Percentiles rank a stretch among this genome's conserved stretches.
phyloP scores from a whole-genome alignment of 2,888 invertebrate species.

The Eledona agricola region DNA sequence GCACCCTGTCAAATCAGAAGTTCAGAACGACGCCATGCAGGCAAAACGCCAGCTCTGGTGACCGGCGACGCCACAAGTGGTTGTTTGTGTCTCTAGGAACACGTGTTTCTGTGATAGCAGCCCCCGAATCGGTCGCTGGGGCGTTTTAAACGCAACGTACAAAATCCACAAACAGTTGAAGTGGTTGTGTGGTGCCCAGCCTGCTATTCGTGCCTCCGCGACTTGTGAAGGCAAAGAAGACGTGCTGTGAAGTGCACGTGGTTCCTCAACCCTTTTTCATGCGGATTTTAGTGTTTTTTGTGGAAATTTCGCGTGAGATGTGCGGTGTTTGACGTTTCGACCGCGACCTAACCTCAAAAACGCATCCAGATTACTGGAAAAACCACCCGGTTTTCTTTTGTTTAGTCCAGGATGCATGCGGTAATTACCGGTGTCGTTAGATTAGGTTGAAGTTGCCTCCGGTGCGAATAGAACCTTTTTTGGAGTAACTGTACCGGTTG shows the following conservation, averaged over 20 bases:
- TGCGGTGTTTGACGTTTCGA: constrained; percentile 15
- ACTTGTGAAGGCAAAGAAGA: too few relatives aligned
- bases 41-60: constrained; percentile 44
- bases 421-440: constrained; percentile 2
- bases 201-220: too few relatives aligned
- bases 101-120: constrained; percentile 14
- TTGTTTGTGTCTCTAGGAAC: constrained; percentile 37
- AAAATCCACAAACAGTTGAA: too few relatives aligned
- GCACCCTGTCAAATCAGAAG: constrained; percentile 43
- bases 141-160: too few relatives aligned
- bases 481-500: constrained; percentile 44
- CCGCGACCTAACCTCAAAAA: constrained; percentile 28
- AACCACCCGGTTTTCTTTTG: too few relatives aligned
- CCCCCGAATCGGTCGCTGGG: too few relatives aligned
- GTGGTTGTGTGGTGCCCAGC: too few relatives aligned
- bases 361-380: constrained; percentile 1
- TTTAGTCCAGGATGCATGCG: not conserved
- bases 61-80: constrained; percentile 55
- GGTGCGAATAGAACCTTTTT: constrained; percentile 17
- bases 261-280: too few relatives aligned
- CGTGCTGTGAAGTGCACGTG: too few relatives aligned
- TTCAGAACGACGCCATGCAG: constrained; percentile 51
- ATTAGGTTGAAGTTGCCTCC: not conserved
- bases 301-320: constrained; percentile 12
- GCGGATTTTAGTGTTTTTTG: constrained; percentile 19